phyloP scores from a whole-genome alignment of 2,113 vertebrate genomes.

The Podarcis cretensis region DNA sequence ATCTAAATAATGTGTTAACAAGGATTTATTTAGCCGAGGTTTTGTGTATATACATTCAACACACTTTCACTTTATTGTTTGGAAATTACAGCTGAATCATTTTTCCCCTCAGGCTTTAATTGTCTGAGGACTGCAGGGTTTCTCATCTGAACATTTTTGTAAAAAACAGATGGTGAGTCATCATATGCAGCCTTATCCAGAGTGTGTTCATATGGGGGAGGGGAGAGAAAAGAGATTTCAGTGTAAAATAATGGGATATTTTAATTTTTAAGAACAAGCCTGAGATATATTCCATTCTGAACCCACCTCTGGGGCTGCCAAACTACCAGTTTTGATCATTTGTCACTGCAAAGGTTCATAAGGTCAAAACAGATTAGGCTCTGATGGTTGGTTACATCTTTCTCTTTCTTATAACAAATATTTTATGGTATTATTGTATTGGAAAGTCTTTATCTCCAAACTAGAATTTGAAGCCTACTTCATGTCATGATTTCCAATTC shows the following conservation, averaged over 20 bases:
- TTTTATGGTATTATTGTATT: too few relatives aligned
- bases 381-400: too few relatives aligned
- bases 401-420: too few relatives aligned
- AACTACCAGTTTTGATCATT: too few relatives aligned
- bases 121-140: not conserved
- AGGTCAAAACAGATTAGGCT: too few relatives aligned
- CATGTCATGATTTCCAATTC: not conserved
- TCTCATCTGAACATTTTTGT: not conserved
- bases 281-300: not conserved
- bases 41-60: not conserved
- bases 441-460: not conserved
- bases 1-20: not conserved
- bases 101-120: not conserved
- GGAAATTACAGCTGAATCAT: not conserved
- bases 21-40: not conserved
- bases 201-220: too few relatives aligned
- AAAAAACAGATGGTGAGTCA: not conserved
- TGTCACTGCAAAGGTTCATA: too few relatives aligned
- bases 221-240: too few relatives aligned
- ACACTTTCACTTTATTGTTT: not conserved
- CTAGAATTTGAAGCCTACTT: not conserved
- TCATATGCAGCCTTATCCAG: not conserved
- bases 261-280: not conserved
- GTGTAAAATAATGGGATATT: too few relatives aligned
- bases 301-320: too few relatives aligned